Percentiles rank a stretch among this genome's conserved stretches.
phyloP scores from a whole-genome alignment of 1,140 invertebrate genomes.

The Megalonaias nervosa region DNA sequence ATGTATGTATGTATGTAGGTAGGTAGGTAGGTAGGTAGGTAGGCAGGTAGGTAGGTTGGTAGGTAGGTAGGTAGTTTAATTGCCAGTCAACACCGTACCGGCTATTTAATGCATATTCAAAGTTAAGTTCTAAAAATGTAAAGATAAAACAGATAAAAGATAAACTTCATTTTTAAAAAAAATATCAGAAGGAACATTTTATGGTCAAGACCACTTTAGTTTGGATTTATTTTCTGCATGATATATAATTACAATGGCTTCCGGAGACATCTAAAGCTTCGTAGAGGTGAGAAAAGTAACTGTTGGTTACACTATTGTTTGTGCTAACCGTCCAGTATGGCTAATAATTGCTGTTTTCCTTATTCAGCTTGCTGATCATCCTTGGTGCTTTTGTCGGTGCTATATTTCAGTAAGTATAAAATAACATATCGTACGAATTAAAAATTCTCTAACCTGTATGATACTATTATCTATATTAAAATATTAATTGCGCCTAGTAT shows the following conservation, averaged over 20 bases:
- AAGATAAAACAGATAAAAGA: no score
- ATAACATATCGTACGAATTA: background rate
- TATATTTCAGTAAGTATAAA: constrained; percentile 15
- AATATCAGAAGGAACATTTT: background rate
- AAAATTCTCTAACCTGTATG: background rate
- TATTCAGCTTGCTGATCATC: no score
- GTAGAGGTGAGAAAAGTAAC: background rate
- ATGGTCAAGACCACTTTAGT: background rate
- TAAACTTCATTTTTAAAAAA: no score
- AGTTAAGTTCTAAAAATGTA: no score
- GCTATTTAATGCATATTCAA: background rate
- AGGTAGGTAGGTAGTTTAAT: background rate
- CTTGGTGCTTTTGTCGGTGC: no score
- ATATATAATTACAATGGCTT: background rate
- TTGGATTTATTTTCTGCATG: background rate
- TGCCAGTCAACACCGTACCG: background rate
- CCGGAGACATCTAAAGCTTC: background rate
- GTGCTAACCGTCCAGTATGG: background rate
- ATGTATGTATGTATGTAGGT: no score
- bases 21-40: no score
- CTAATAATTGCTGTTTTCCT: background rate
- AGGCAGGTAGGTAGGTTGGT: background rate
- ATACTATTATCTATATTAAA: background rate
- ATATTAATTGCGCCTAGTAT: background rate
- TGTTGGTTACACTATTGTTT: no score